Conservation (phyloP, 2,797 vertebrate genomes). For the Tarsius wallacei region DNA sequence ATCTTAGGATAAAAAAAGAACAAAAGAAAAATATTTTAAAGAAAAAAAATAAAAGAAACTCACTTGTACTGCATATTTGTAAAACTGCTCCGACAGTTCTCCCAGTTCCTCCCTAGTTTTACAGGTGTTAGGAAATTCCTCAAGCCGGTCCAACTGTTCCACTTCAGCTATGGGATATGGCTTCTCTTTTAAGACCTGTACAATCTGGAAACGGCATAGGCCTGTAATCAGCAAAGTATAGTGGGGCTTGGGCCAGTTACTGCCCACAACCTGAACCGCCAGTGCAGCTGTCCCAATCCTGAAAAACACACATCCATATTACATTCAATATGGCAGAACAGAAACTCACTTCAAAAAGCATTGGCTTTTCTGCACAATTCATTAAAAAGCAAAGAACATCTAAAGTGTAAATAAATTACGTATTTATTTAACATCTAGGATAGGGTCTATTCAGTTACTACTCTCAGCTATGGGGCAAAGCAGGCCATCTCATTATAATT, state of each 20-base stretch:
- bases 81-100: constrained; percentile 96
- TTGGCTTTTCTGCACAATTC: not conserved
- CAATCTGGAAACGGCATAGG: constrained; percentile 96
- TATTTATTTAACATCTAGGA: not conserved
- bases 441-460: not conserved
- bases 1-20: not conserved
- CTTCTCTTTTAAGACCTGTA: constrained; percentile 94
- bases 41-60: constrained; percentile 29
- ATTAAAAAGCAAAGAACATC: not conserved
- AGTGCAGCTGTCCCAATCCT: constrained; percentile 97
- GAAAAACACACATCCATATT: constrained; percentile 54
- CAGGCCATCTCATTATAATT: not conserved
- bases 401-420: not conserved
- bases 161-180: constrained; percentile 97
- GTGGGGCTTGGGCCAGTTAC: constrained; percentile 99
- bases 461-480: not conserved
- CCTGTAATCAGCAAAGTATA: constrained; percentile 97
- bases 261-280: constrained; percentile 97
- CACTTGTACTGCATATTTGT: constrained; percentile 97
- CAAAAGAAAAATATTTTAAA: not conserved
- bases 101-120: constrained; percentile 93
- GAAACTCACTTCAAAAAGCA: not conserved
- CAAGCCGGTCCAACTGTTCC: constrained; percentile 96
- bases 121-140: constrained; percentile 93
- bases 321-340: not conserved